Conservation (phyloP, 2,888 invertebrate genomes). For the Ichneumon xanthorius region DNA sequence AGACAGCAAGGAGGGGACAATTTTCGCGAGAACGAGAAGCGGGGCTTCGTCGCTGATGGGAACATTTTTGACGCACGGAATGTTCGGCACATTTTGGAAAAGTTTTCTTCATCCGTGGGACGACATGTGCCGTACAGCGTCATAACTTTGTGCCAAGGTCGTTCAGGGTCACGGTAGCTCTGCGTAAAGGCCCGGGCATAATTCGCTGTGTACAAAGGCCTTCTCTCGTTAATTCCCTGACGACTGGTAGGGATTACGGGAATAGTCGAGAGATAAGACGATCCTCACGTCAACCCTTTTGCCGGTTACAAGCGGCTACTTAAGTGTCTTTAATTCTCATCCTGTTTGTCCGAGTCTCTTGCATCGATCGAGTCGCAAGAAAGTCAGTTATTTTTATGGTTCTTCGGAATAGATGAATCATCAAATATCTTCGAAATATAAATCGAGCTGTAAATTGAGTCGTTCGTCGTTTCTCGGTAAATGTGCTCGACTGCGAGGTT, state of each 20-base stretch:
- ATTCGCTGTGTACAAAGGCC: neutral
- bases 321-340: neutral
- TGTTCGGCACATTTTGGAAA: constrained; percentile 30
- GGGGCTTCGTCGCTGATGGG: constrained; percentile 16
- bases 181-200: neutral
- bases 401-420: neutral
- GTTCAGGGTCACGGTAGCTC: neutral
- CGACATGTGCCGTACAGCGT: constrained; percentile 7
- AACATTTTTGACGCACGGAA: constrained; percentile 7
- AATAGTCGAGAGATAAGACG: constrained; percentile 44
- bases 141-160: neutral
- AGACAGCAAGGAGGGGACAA: constrained; percentile 60
- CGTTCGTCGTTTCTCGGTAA: constrained; percentile 23
- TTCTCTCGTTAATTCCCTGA: constrained; percentile 39
- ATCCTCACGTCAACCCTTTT: constrained; percentile 39
- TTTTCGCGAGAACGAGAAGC: constrained; percentile 3
- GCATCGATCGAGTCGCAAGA: neutral
- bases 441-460: constrained; percentile 34
- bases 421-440: constrained; percentile 2
- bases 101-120: constrained; percentile 7
- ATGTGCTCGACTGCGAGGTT: constrained; percentile 16
- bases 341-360: constrained; percentile 6
- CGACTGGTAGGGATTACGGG: constrained; percentile 50
- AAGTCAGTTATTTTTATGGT: constrained; percentile 1
- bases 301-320: constrained; percentile 52